Base-by-base conservation (phyloP, 2,113 vertebrate species). In the Hemicordylus capensis region DNA sequence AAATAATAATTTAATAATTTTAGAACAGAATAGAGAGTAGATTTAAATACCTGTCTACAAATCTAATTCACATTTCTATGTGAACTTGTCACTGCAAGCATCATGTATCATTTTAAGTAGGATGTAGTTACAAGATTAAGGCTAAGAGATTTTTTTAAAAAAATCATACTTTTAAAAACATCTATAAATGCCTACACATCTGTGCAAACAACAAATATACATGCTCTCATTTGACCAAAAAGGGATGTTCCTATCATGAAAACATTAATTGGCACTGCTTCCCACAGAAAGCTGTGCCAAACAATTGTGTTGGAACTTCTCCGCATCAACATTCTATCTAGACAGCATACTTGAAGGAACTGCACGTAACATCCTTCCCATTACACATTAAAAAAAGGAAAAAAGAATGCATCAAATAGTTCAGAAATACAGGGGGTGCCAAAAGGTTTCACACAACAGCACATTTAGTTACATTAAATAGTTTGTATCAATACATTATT, bases 401-500 rank as follows among this genome's bases (percentile, higher is more conserved):
- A n/a, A n/a, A n/a, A n/a, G n/a, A 26, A 84, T 39, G 19, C 4
- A 28, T 74, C 72, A 48, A 31, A 28, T 48, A 48, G 61, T 26
- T 48, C 37, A 63, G 37, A 66, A 64, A 11, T 59, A 31, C 34
- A 54, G 44, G 28, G 26, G 31, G 34, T 73, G 76, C 67, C 73
- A 85, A 85, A 61, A 69, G 48, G 44, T 37, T 80, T 63, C 26
- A 1, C 19, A n/a, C 34, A 80, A 6, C 39, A 73, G 54, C 10
- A 81, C 14, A 39, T 48, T 63, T 59, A 81, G 63, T 44, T 74
- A 86, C 8, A 75, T 76, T 76, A 58, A 81, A 54, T 75, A 44
- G n/a, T 81, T 67, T 81, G 63, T 75, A 10, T 76, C 51, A 42
- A 11, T 37, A 73, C 59, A 82, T n/a, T 22, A 10, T 11, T 63